phyloP scores from a whole-genome alignment of 2,797 vertebrate genomes.

The Yasuhikotakia modesta region DNA sequence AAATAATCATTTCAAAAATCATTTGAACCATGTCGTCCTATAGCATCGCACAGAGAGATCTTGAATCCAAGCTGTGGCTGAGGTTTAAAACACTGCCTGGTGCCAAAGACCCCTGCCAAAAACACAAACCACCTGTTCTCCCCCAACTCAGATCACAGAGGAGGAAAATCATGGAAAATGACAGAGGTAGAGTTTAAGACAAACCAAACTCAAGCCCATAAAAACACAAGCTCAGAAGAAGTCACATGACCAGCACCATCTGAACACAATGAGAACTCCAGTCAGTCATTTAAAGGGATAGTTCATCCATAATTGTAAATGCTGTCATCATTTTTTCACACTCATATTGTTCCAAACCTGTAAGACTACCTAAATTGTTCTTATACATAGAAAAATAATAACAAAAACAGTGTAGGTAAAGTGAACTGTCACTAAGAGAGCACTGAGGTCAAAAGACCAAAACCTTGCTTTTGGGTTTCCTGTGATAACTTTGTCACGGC shows the following conservation, averaged over 20 bases:
- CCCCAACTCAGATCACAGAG: constrained; percentile 40
- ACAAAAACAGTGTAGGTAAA: too few species aligned
- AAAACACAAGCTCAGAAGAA: constrained; percentile 48
- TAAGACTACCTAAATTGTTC: too few species aligned
- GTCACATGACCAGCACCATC: constrained; percentile 50
- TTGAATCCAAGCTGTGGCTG: constrained; percentile 34
- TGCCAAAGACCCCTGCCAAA: constrained; percentile 61
- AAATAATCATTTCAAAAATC: too few species aligned
- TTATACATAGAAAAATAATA: too few species aligned
- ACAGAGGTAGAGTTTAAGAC: constrained; percentile 58
- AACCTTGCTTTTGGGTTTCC: too few species aligned
- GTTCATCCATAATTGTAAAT: too few species aligned
- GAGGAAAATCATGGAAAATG: constrained; percentile 52
- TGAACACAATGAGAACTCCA: constrained; percentile 39
- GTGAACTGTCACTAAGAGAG: background rate
- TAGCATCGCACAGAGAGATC: constrained; percentile 6
- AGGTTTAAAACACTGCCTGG: constrained; percentile 37
- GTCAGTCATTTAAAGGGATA: constrained; percentile 37
- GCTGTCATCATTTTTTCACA: too few species aligned
- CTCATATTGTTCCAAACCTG: too few species aligned
- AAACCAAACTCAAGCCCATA: constrained; percentile 53
- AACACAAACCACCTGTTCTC: constrained; percentile 62
- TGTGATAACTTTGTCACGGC: too few species aligned
- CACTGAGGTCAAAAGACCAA: too few species aligned
- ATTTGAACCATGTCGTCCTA: constrained; percentile 12